Evolutionary conservation across 2,888 invertebrate species (phyloP).

Genomic region (Drosophila robusta): DNA sequence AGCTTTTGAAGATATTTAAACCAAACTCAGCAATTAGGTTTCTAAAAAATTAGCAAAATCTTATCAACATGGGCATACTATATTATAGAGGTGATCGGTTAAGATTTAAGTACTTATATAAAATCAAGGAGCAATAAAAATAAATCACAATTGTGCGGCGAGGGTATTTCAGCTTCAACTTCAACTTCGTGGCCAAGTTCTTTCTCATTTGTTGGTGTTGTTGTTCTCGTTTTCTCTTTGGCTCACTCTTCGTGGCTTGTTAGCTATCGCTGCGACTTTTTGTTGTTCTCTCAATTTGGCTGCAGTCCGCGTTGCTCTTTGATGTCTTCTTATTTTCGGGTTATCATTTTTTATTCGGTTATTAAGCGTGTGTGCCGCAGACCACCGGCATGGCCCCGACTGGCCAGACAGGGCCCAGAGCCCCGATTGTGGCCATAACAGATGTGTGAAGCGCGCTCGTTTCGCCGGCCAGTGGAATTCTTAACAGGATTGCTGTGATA

Average conservation of each 20-base stretch:
- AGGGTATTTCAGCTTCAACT: neutral
- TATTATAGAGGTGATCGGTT: too few relatives aligned
- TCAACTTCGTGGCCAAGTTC: neutral
- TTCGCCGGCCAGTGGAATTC: constrained; percentile 36
- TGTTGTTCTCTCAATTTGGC: constrained; percentile 54
- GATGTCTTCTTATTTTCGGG: constrained; percentile 81
- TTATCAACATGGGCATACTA: too few relatives aligned
- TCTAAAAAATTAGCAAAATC: too few relatives aligned
- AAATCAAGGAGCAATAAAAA: too few relatives aligned
- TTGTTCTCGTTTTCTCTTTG: constrained; percentile 27
- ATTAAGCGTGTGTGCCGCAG: constrained; percentile 66
- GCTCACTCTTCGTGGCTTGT: constrained; percentile 59
- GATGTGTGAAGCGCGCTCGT: constrained; percentile 74
- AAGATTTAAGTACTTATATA: too few relatives aligned
- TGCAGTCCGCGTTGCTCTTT: constrained; percentile 58
- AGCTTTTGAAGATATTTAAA: too few relatives aligned
- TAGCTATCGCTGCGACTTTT: constrained; percentile 56
- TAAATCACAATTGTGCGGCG: neutral
- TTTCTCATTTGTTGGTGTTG: constrained; percentile 10
- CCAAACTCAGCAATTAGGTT: too few relatives aligned
- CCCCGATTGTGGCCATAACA: constrained; percentile 44
- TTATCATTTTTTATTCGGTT: constrained; percentile 80
- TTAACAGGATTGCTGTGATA: constrained; percentile 60
- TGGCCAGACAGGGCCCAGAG: constrained; percentile 19
- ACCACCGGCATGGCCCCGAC: constrained; percentile 58